Percentiles rank a stretch among this genome's conserved stretches.
Evolutionary conservation across 2,797 vertebrate species (phyloP).

Genomic region (Falco concolor): DNA sequence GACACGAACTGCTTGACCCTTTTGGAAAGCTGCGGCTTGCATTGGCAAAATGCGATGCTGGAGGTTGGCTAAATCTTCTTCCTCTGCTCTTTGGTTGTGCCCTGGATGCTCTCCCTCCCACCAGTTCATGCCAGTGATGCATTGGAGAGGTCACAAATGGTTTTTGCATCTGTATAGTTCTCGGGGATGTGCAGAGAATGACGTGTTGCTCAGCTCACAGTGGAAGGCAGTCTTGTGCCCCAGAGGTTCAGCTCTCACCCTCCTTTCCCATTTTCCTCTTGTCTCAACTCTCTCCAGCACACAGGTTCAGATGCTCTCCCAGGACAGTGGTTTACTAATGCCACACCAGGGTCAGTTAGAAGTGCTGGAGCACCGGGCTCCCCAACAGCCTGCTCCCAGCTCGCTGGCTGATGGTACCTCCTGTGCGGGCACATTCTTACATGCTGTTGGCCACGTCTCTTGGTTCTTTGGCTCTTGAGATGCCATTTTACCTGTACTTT

Average conservation of each 20-base stretch:
- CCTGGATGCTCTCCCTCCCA: background rate
- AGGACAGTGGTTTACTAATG: background rate
- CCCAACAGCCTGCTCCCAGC: background rate
- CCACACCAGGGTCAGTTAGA: too few species aligned
- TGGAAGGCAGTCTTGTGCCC: rapidly evolving
- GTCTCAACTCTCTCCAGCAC: background rate
- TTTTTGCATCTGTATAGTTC: background rate
- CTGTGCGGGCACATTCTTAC: background rate
- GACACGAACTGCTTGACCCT: background rate
- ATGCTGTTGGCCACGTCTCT: background rate
- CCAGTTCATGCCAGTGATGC: rapidly evolving
- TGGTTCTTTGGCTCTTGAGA: background rate
- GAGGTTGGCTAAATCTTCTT: background rate
- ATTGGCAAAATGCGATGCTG: rapidly evolving
- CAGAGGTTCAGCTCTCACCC: rapidly evolving
- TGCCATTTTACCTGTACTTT: constrained; percentile 40
- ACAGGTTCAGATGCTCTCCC: background rate
- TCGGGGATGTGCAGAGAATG: rapidly evolving
- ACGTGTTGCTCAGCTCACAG: rapidly evolving
- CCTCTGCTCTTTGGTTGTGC: background rate
- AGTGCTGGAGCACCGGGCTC: background rate
- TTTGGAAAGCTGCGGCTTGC: background rate
- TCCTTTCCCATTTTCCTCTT: background rate
- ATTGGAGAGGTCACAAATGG: background rate
- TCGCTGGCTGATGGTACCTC: rapidly evolving